Percentiles rank a stretch among this genome's conserved stretches.
phyloP scores from a whole-genome alignment of 2,113 vertebrate species.

The Lampris megalopsis region DNA sequence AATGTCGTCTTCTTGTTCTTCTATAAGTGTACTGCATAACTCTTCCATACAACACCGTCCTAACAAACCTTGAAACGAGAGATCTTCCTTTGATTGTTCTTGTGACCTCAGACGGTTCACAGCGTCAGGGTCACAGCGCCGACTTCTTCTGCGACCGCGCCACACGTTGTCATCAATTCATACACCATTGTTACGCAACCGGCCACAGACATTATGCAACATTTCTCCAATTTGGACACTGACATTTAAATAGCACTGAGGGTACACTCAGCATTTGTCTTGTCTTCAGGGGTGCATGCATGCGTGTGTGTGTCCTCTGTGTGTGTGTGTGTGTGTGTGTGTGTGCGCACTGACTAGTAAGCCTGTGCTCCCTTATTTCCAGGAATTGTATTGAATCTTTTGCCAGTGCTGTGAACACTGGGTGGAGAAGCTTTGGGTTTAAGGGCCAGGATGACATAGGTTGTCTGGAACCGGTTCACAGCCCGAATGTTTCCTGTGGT shows the following conservation, averaged over 20 bases:
- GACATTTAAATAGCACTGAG: neutral
- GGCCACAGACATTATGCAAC: constrained; percentile 55
- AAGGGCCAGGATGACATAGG: constrained; percentile 12
- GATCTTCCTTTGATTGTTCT: too few species aligned
- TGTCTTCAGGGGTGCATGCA: neutral
- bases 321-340: neutral
- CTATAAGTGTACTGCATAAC: too few species aligned
- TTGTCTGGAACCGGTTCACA: constrained; percentile 1
- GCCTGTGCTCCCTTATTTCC: constrained; percentile 37
- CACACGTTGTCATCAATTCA: constrained; percentile 8
- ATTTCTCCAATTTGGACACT: constrained; percentile 1
- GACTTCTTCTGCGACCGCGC: too few species aligned
- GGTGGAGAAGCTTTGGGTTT: constrained; percentile 9
- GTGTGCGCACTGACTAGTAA: constrained; percentile 14
- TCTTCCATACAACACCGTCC: too few species aligned
- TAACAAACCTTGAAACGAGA: too few species aligned
- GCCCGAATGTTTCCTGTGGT: constrained; percentile 11
- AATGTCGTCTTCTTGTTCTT: too few species aligned
- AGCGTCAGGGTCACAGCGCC: too few species aligned
- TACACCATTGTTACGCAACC: constrained; percentile 36
- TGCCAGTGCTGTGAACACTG: constrained; percentile 3
- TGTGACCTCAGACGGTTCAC: too few species aligned
- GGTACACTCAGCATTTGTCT: neutral
- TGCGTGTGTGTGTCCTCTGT: neutral
- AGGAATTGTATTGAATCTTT: constrained; percentile 30